These are phyloP conservation scores for Cyrtonyx montezumae DNA, from an alignment of 2,113 vertebrate genomes.

Conservation along the genomic window DNA sequence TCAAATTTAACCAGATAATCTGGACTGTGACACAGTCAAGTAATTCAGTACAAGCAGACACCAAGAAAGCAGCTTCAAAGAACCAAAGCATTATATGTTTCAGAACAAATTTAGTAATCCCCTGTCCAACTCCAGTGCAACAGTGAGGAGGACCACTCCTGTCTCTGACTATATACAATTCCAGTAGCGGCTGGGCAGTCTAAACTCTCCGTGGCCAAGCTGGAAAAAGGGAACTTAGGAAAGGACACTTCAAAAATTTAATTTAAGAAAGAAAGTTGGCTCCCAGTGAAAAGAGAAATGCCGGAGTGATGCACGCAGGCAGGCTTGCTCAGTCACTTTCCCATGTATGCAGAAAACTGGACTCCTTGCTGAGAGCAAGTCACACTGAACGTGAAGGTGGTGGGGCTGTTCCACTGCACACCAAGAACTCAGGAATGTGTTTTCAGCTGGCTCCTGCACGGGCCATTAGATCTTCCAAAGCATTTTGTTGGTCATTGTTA, in stretches of 20 bases:
- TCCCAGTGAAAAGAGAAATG: slow-evolving; percentile 35
- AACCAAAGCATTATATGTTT: slow-evolving; percentile 50
- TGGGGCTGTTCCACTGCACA: rapidly evolving
- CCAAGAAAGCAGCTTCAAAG: slow-evolving; percentile 74
- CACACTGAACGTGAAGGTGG: slow-evolving; percentile 1
- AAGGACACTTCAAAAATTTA: slow-evolving; percentile 69
- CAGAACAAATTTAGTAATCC: slow-evolving; percentile 43
- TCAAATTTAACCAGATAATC: slow-evolving; percentile 55
- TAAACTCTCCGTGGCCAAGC: slow-evolving; percentile 38
- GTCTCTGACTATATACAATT: slow-evolving; percentile 46
- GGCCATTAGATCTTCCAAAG: slow-evolving; percentile 96
- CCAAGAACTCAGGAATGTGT: not conserved
- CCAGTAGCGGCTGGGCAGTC: slow-evolving; percentile 9
- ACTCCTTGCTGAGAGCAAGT: not conserved
- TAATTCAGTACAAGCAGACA: slow-evolving; percentile 65
- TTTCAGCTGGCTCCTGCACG: slow-evolving; percentile 93
- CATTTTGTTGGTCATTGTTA: slow-evolving; percentile 94
- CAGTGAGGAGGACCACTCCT: not conserved
- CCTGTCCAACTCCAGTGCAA: slow-evolving; percentile 56
- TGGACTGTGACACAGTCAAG: slow-evolving; percentile 32
- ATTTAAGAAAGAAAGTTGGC: slow-evolving; percentile 47
- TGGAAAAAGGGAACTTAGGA: slow-evolving; percentile 62
- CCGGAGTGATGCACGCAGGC: not conserved
- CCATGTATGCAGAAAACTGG: not conserved
- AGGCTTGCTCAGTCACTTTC: not conserved